Evolutionary conservation across 2,113 vertebrate genomes (phyloP).

Genomic region (Gulo gulo): DNA sequence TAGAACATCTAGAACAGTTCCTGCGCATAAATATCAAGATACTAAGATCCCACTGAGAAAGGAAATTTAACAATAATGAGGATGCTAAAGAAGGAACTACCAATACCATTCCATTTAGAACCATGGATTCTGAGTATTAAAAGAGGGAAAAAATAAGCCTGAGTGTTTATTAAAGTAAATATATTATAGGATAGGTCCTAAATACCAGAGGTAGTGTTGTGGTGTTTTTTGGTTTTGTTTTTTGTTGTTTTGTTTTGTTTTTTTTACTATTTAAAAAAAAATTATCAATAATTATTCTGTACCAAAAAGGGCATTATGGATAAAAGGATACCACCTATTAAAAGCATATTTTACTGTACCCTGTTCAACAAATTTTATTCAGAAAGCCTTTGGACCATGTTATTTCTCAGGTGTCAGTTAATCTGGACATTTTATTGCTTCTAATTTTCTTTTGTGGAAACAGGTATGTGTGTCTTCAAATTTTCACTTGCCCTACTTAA

Average conservation of each 20-base stretch:
- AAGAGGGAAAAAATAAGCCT: neutral
- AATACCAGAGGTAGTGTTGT: neutral
- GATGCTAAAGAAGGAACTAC: neutral
- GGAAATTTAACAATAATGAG: neutral
- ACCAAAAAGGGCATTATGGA: neutral
- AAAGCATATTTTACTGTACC: neutral
- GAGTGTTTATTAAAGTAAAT: neutral
- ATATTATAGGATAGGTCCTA: neutral
- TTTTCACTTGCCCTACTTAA: neutral
- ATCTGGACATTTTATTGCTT: neutral
- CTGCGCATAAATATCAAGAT: neutral
- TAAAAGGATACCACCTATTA: neutral
- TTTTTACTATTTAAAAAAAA: neutral
- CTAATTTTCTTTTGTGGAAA: neutral
- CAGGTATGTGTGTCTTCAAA: neutral
- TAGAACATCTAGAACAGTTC: neutral
- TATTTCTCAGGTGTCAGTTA: neutral
- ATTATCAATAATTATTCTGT: neutral
- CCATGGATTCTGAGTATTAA: neutral
- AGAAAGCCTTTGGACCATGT: neutral
- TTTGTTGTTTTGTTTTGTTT: neutral
- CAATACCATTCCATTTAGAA: neutral
- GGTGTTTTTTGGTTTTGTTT: neutral
- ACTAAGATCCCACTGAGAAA: neutral
- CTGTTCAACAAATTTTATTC: constrained; percentile 18